These are phyloP conservation scores for Brachionus manjavacas DNA, from an alignment of 1,140 invertebrate species.

Conservation along the genomic window DNA sequence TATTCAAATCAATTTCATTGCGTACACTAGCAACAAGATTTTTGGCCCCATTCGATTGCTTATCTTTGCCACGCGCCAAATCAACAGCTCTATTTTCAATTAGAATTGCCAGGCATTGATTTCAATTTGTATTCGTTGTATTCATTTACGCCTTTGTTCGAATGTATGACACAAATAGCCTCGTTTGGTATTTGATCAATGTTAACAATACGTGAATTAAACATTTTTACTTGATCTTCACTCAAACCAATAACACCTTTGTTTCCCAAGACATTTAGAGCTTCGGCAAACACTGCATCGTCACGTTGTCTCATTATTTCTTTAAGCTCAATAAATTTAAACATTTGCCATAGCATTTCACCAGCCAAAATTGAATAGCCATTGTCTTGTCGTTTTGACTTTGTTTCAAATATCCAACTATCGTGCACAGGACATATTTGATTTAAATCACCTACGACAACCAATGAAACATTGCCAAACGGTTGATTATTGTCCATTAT, in stretches of 20 bases:
- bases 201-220: not conserved
- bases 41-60: not conserved
- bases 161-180: not conserved
- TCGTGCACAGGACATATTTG: not conserved
- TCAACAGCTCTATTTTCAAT: not conserved
- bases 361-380: not conserved
- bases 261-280: not conserved
- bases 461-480: not conserved
- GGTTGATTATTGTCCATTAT: not conserved
- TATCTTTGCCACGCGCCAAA: not conserved
- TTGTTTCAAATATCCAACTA: not conserved
- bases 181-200: not conserved
- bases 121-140: not conserved
- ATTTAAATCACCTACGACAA: not conserved
- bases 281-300: conserved; percentile 9
- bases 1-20: not conserved
- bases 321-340: conserved; percentile 7
- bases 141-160: not conserved
- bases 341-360: not conserved
- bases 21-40: not conserved
- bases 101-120: not conserved
- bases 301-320: conserved; percentile 12
- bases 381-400: not conserved
- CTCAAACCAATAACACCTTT: not conserved
- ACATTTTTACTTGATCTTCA: no score